Evolutionary conservation across 1,140 invertebrate species (phyloP).

Genomic region (Lasioglossum baleicum): DNA sequence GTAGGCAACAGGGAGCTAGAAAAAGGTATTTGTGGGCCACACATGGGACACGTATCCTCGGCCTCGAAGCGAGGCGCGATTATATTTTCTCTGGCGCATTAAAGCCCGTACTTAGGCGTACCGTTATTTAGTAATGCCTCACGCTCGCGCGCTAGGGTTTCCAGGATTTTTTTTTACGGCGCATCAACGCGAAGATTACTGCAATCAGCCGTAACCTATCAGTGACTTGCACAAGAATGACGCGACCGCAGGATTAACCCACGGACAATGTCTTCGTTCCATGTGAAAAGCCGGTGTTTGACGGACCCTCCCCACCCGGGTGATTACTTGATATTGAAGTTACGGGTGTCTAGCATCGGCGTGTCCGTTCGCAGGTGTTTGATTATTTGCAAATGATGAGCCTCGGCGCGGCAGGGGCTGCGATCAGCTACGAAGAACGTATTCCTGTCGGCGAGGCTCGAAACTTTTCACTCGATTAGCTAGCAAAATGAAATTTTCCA

Average conservation of each 20-base stretch:
- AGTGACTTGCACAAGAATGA: slow-evolving; percentile 58
- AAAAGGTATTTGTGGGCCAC: slow-evolving; percentile 39
- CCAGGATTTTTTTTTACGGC: slow-evolving; percentile 35
- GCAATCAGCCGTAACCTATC: slow-evolving; percentile 63
- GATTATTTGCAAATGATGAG: slow-evolving; percentile 40
- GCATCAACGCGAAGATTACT: slow-evolving; percentile 62
- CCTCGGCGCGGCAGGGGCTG: slow-evolving; percentile 2
- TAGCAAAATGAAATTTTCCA: no score
- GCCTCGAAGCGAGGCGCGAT: slow-evolving; percentile 39
- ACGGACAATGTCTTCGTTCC: slow-evolving; percentile 52
- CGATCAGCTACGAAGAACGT: not conserved
- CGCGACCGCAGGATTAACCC: slow-evolving; percentile 54
- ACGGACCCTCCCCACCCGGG: not conserved
- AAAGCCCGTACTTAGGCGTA: slow-evolving; percentile 61
- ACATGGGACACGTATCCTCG: slow-evolving; percentile 24
- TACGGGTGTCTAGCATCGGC: not conserved
- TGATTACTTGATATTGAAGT: slow-evolving; percentile 14
- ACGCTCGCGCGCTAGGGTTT: slow-evolving; percentile 47
- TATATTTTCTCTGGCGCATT: slow-evolving; percentile 59
- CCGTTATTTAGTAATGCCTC: slow-evolving; percentile 62
- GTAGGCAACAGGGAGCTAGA: not conserved
- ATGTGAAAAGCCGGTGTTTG: slow-evolving; percentile 27
- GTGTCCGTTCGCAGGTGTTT: slow-evolving; percentile 15
- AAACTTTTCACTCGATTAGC: no score
- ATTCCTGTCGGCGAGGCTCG: no score